Conservation (phyloP, 2,888 invertebrate species). For the Phasia obesa region DNA sequence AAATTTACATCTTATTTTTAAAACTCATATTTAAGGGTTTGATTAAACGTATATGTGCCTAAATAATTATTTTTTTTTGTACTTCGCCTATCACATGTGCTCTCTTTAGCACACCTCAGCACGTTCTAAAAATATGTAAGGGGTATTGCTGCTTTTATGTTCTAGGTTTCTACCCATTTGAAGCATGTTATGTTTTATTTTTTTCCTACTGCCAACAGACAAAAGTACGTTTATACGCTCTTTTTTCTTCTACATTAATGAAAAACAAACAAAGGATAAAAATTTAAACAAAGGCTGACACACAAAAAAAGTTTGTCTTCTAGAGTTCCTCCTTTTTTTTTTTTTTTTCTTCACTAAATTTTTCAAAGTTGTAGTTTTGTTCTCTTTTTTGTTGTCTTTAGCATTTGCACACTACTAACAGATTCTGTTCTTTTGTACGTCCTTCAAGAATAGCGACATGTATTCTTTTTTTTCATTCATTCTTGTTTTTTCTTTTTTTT, state of each 20-base stretch:
- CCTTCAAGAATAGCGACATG: conserved; percentile 63
- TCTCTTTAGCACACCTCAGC: not conserved
- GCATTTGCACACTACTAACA: conserved; percentile 24
- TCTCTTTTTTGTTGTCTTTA: conserved; percentile 32
- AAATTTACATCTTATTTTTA: too few relatives aligned
- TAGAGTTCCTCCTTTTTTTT: not conserved
- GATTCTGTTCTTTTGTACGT: conserved; percentile 63
- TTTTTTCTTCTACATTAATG: conserved; percentile 44
- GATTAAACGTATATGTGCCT: too few relatives aligned
- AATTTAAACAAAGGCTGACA: conserved; percentile 66
- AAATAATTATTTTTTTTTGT: too few relatives aligned
- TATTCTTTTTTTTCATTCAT: conserved; percentile 19
- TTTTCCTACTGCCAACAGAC: not conserved
- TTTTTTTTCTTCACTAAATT: conserved; percentile 6
- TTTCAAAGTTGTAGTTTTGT: conserved; percentile 30
- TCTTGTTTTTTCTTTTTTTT: conserved; percentile 12
- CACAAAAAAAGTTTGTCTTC: conserved; percentile 62
- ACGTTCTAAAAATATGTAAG: not conserved
- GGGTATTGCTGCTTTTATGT: conserved; percentile 30
- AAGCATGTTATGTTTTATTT: conserved; percentile 13
- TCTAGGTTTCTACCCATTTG: conserved; percentile 9
- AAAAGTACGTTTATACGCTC: not conserved
- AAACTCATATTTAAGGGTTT: too few relatives aligned
- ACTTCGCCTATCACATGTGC: too few relatives aligned
- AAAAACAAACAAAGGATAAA: conserved; percentile 63